A percentile compares a stretch with the other conserved stretches of the same genome.
These are phyloP conservation scores for Calliopum simillimum DNA, from an alignment of 2,888 invertebrate species.

Conservation along the genomic window DNA sequence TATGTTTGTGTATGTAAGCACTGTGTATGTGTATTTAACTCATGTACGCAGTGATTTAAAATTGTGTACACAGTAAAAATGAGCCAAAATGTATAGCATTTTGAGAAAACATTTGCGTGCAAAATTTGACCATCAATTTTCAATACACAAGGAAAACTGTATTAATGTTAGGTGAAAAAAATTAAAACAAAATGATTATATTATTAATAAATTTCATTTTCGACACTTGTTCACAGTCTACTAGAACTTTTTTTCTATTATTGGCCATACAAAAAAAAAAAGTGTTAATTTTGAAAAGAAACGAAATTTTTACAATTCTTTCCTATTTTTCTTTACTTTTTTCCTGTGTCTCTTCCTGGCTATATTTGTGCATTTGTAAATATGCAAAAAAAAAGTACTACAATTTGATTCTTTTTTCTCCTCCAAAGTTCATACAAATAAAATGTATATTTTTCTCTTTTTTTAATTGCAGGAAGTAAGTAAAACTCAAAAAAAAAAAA, in stretches of 20 bases:
- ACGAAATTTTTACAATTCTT: neutral
- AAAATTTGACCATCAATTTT: too few species aligned
- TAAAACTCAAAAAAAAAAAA: slow-evolving; percentile 47
- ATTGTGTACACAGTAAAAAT: too few species aligned
- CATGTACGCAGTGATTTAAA: too few species aligned
- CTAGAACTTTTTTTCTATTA: neutral
- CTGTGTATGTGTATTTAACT: too few species aligned
- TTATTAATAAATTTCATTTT: neutral
- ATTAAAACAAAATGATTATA: neutral
- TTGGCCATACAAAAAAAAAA: slow-evolving; percentile 41
- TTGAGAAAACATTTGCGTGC: too few species aligned
- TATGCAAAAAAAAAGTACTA: slow-evolving; percentile 28
- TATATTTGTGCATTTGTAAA: slow-evolving; percentile 10
- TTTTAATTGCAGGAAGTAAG: slow-evolving; percentile 68
- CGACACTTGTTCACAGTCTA: too few species aligned
- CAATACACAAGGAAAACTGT: too few species aligned
- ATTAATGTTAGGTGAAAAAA: neutral
- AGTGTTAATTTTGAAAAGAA: neutral
- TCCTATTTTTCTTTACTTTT: slow-evolving; percentile 1
- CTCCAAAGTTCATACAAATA: slow-evolving; percentile 4
- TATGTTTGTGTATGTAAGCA: too few species aligned
- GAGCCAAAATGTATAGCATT: too few species aligned
- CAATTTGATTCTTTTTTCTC: slow-evolving; percentile 37
- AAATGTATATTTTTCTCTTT: slow-evolving; percentile 48
- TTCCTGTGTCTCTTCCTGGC: slow-evolving; percentile 8